Base-by-base conservation (phyloP, 1,140 invertebrate genomes). In the Chelonus insularis region DNA sequence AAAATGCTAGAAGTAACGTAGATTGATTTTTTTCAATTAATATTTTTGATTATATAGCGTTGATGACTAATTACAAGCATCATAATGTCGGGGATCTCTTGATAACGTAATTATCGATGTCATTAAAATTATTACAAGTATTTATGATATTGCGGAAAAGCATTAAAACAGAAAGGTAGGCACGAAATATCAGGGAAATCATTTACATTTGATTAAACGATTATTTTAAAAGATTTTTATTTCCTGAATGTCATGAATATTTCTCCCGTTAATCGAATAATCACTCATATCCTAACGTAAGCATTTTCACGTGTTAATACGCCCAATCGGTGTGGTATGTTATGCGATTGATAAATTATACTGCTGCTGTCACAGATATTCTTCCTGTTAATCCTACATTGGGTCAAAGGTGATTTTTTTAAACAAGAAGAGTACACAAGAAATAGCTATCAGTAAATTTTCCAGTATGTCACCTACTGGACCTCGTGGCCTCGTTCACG, bases 341-440 rank as follows among this genome's bases (percentile, higher is more conserved):
- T 29, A 47, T 16, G 43, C 14, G 18, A 48, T 47, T 59, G 62
- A 63, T 63, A 59, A 63, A 63, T 63, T 29, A 20, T 45, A 39
- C 16, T 29, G 14, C 8, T 20, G 21, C 14, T 25, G 16, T 39
- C 12, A 9, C 11, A n/a, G 39, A 39, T 12, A 12, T 29, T 14
- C 39, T 60, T 55, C 5, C 34, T 32, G 6, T 45, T 34, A 54
- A 43, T 14, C 18, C 8, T n/a, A 16, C 9, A 6, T 14, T 4
- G n/a, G 48, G 50, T 60, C 48, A 32, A n/a, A 55, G 51, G 25
- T 61, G 41, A 61, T 51, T 48, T 52, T 61, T 61, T 36, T 50
- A 23, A 48, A 23, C 8, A 21, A 39, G 9, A 39, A 7, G 1
- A 14, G 16, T 14, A 16, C 7, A 6, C 12, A 43, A 43, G 12